phyloP scores from a whole-genome alignment of 1,140 invertebrate species.

The Drosophila serrata region DNA sequence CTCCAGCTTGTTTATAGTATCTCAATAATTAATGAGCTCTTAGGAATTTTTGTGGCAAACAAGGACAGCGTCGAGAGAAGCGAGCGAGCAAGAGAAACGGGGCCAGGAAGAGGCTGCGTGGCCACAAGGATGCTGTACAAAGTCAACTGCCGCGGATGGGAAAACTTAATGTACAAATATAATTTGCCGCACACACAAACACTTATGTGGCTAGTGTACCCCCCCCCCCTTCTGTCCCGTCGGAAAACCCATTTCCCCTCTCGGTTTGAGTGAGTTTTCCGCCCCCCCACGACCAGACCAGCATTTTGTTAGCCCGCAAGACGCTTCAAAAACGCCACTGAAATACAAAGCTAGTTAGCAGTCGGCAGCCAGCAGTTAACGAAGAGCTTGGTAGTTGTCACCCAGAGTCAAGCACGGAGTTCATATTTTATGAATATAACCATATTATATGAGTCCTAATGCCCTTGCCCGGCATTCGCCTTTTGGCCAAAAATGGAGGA shows the following conservation, averaged over 20 bases:
- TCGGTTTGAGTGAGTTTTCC: not conserved
- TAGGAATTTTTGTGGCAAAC: constrained; percentile 81
- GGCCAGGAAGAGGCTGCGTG: constrained; percentile 3
- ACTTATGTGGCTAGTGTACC: constrained; percentile 68
- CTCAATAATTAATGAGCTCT: constrained; percentile 84
- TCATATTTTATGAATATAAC: constrained; percentile 83
- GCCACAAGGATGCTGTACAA: constrained; percentile 51
- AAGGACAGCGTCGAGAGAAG: constrained; percentile 23
- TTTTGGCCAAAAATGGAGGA: constrained; percentile 25
- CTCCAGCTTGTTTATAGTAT: constrained; percentile 81
- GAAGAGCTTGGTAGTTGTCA: constrained; percentile 59
- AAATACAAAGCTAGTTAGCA: constrained; percentile 73
- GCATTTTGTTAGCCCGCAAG: constrained; percentile 65
- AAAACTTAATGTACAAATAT: constrained; percentile 84
- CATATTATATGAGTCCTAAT: constrained; percentile 72
- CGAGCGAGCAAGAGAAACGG: constrained; percentile 19
- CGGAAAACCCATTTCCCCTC: not conserved
- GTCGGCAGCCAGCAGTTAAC: constrained; percentile 2
- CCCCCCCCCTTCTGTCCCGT: constrained; percentile 18
- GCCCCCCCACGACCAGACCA: constrained; percentile 37
- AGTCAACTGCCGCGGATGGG: constrained; percentile 72
- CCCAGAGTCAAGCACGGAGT: constrained; percentile 58
- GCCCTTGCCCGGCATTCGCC: constrained; percentile 46
- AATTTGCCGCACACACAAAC: constrained; percentile 82
- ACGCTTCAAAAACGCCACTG: constrained; percentile 61